phyloP scores from a whole-genome alignment of 2,113 vertebrate genomes.

The Hirundichthys speculiger region DNA sequence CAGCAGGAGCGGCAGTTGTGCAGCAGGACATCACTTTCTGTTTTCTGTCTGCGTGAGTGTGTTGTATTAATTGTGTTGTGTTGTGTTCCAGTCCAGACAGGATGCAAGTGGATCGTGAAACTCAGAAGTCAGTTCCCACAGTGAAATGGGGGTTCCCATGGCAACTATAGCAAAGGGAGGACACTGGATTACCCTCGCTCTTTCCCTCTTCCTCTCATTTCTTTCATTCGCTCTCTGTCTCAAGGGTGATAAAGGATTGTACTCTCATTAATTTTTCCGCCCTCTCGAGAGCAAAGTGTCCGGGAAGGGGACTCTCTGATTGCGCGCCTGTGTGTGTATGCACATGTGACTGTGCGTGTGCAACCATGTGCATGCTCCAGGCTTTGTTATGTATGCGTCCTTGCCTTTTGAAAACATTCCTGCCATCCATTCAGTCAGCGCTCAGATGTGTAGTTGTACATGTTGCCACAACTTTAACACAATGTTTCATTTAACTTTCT shows the following conservation, averaged over 20 bases:
- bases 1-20: slow-evolving; percentile 14
- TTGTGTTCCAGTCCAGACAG: slow-evolving; percentile 72
- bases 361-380: slow-evolving; percentile 35
- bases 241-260: slow-evolving; percentile 79
- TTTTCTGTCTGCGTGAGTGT: slow-evolving; percentile 9
- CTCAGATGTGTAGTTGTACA: slow-evolving; percentile 8
- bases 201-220: slow-evolving; percentile 13
- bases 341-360: slow-evolving; percentile 16
- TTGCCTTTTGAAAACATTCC: slow-evolving; percentile 65
- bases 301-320: slow-evolving; percentile 58
- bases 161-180: slow-evolving; percentile 76
- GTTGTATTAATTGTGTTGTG: slow-evolving; percentile 44
- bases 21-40: slow-evolving; percentile 26
- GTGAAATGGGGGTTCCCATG: slow-evolving; percentile 79
- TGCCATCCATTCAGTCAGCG: slow-evolving; percentile 59
- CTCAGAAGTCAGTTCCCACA: slow-evolving; percentile 78
- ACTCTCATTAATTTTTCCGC: slow-evolving; percentile 79
- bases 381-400: slow-evolving; percentile 70
- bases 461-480: slow-evolving; percentile 35
- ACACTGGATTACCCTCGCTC: slow-evolving; percentile 74
- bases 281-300: slow-evolving; percentile 78
- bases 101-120: slow-evolving; percentile 71
- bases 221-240: slow-evolving; percentile 58
- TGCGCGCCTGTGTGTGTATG: not conserved
- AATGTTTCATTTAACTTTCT: slow-evolving; percentile 49